A percentile compares a stretch with the other conserved stretches of the same genome.
Evolutionary conservation across 2,113 vertebrate genomes (phyloP).

Genomic region (Lagopus leucura): DNA sequence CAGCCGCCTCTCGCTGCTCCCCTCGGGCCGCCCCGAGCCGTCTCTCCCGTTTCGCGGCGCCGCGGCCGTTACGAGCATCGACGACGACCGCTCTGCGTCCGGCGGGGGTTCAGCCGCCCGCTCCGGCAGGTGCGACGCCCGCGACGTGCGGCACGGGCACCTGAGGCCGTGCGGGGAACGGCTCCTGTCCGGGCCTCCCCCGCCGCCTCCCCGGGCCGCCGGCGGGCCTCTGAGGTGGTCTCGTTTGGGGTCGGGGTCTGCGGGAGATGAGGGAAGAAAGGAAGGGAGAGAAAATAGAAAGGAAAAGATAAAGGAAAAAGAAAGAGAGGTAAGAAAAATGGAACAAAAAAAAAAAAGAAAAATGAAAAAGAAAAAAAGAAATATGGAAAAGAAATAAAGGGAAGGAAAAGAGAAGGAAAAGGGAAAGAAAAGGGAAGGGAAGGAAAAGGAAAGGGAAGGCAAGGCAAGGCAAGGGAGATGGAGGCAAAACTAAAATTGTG

Average conservation of each 20-base stretch:
- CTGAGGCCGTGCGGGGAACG: background rate
- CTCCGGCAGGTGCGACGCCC: no score
- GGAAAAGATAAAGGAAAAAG: background rate
- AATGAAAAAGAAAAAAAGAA: accelerated
- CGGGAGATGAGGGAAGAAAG: background rate
- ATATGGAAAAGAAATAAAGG: no score
- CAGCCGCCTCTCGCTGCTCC: no score
- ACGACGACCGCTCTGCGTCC: no score
- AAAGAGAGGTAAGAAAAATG: background rate
- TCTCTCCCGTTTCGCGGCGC: no score
- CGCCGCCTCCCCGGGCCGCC: no score
- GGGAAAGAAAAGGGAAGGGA: background rate
- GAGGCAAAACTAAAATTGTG: background rate
- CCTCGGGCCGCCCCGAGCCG: no score
- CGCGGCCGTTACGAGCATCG: no score
- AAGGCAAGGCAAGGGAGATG: no score
- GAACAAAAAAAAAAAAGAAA: no score
- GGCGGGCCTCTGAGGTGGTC: background rate
- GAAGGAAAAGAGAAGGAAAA: accelerated
- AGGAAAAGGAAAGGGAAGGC: no score
- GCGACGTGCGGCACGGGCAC: background rate
- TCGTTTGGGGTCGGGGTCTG: background rate
- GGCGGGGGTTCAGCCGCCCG: no score
- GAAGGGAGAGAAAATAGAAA: background rate
- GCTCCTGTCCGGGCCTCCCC: background rate